These are phyloP conservation scores for Lysiphlebus fabarum DNA, from an alignment of 1,140 invertebrate species.

Conservation along the genomic window DNA sequence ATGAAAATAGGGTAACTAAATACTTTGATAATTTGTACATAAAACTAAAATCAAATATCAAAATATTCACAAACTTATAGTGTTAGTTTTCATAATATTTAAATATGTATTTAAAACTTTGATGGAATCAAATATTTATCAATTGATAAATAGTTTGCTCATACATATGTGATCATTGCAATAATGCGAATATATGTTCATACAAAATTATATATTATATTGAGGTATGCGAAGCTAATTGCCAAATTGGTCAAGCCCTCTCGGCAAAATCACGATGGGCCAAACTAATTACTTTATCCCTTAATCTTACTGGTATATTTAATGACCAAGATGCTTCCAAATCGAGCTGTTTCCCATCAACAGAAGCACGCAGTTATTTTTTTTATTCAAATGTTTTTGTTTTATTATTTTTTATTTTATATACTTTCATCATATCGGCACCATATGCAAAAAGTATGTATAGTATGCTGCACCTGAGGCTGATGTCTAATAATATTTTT, in stretches of 20 bases:
- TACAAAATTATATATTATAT: neutral
- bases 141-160: too few relatives aligned
- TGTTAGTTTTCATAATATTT: too few relatives aligned
- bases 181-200: too few relatives aligned
- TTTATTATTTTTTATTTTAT: conserved; percentile 4
- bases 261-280: conserved; percentile 25
- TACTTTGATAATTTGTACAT: too few relatives aligned
- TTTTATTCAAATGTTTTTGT: conserved; percentile 5
- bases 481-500: conserved; percentile 24
- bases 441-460: neutral
- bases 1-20: too few relatives aligned
- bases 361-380: conserved; percentile 10
- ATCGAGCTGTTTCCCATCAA: conserved; percentile 27
- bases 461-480: conserved; percentile 15
- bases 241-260: conserved; percentile 32
- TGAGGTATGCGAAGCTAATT: conserved; percentile 37
- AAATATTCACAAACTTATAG: too few relatives aligned
- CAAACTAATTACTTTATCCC: conserved; percentile 47
- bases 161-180: too few relatives aligned
- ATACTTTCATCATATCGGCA: conserved; percentile 12
- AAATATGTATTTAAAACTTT: too few relatives aligned
- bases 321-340: conserved; percentile 31
- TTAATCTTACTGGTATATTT: conserved; percentile 14
- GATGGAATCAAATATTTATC: too few relatives aligned
- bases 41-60: too few relatives aligned